These are phyloP conservation scores for Epizoanthus stellaris DNA, from an alignment of 92 coral and sea anemone genomes.

Conservation along the genomic window DNA sequence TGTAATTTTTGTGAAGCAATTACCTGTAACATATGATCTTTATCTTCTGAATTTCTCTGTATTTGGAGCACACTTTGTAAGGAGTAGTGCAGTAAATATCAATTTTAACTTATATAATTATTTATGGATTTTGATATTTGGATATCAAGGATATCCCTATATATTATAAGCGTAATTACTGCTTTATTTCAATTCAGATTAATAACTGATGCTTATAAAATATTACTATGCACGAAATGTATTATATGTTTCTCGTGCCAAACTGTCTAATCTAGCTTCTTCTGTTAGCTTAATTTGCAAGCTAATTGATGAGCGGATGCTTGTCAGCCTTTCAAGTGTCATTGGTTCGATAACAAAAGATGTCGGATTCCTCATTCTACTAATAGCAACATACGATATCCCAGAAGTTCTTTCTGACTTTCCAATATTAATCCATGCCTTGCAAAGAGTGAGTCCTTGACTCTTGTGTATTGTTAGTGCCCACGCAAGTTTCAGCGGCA, in stretches of 20 bases:
- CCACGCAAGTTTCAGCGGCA: conserved; percentile 62
- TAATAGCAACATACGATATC: conserved; percentile 53
- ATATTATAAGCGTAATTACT: background rate
- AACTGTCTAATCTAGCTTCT: conserved; percentile 17
- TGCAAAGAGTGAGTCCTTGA: conserved; percentile 45
- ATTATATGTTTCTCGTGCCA: conserved; percentile 3
- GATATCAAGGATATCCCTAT: background rate
- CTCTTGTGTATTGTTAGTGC: conserved; percentile 53
- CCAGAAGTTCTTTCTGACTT: conserved; percentile 44
- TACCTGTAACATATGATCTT: background rate
- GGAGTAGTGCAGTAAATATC: background rate
- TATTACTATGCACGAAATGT: conserved; percentile 9
- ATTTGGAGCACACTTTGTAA: background rate
- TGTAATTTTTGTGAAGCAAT: background rate
- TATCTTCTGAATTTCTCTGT: background rate
- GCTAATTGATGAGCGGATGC: conserved; percentile 10
- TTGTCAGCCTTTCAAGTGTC: background rate
- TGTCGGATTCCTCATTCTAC: conserved; percentile 33
- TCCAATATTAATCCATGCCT: conserved; percentile 52
- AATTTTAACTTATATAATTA: background rate
- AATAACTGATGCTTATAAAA: background rate
- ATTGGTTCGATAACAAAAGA: conserved; percentile 7
- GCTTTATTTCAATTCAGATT: background rate
- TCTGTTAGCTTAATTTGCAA: conserved; percentile 15
- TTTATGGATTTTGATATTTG: background rate